Conservation (phyloP, 2,113 vertebrate species). For the Campylomormyrus numenius region DNA sequence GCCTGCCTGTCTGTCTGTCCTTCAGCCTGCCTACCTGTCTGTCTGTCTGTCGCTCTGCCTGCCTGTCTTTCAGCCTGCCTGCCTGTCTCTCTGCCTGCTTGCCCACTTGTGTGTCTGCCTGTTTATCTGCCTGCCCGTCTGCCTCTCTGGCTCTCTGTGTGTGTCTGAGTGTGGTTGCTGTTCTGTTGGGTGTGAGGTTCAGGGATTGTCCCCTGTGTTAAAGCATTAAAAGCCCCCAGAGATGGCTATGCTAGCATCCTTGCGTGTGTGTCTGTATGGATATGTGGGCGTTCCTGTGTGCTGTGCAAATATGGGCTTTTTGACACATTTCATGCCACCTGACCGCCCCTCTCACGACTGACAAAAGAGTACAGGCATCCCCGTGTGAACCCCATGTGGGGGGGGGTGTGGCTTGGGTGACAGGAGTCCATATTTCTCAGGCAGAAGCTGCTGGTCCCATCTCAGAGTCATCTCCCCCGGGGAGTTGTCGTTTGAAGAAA, state of each 20-base stretch:
- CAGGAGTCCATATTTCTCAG: conserved; percentile 6
- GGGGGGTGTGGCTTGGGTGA: not conserved
- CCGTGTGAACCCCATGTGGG: not conserved
- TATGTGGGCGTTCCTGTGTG: not conserved
- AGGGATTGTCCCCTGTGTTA: not conserved
- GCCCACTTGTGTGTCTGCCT: too few species aligned
- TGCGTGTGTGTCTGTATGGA: not conserved
- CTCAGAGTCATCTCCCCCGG: conserved; percentile 23
- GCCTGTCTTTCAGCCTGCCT: not conserved
- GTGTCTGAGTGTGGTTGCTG: not conserved
- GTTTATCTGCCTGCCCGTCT: not conserved
- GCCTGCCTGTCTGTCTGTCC: not conserved
- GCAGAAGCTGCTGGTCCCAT: not conserved
- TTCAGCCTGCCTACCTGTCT: not conserved
- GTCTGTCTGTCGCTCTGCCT: not conserved
- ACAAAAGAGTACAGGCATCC: not conserved
- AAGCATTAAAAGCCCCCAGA: not conserved
- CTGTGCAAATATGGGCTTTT: not conserved
- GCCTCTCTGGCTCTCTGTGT: not conserved
- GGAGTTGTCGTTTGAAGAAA: conserved; percentile 6
- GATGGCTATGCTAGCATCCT: not conserved
- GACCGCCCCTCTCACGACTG: not conserved
- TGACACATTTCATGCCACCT: conserved; percentile 4
- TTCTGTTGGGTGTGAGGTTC: not conserved
- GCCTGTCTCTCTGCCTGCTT: not conserved